These are phyloP conservation scores for Mus spicilegus DNA, from an alignment of 2,113 vertebrate species.

Conservation along the genomic window DNA sequence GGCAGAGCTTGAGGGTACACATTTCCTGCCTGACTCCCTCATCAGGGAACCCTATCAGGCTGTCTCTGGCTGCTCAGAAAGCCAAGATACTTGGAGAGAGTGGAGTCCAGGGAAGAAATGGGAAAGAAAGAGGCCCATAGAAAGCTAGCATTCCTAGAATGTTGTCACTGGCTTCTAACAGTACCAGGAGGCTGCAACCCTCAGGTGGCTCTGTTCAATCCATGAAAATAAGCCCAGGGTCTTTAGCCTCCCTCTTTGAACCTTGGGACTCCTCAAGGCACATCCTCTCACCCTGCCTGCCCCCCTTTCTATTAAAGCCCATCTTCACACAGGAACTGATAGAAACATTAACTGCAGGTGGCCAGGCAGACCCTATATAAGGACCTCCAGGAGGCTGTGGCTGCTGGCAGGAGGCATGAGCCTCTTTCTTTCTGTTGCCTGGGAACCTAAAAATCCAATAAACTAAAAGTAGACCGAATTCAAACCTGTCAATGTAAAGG, in stretches of 20 bases:
- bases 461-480: conserved; percentile 24
- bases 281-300: neutral
- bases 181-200: neutral
- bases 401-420: neutral
- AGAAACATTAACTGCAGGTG: neutral
- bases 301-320: conserved; percentile 6
- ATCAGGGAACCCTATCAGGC: neutral
- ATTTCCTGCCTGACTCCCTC: neutral
- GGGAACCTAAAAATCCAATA: conserved; percentile 23
- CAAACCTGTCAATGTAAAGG: neutral
- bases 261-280: neutral
- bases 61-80: neutral
- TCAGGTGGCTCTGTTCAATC: neutral
- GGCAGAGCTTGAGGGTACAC: neutral
- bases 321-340: neutral
- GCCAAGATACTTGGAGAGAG: neutral
- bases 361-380: neutral
- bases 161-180: neutral
- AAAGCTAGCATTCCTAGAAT: neutral
- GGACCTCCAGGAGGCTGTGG: conserved; percentile 14
- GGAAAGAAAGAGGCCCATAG: neutral
- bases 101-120: neutral
- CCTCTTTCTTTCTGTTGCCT: conserved; percentile 30
- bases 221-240: neutral
- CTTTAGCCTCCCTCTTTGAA: neutral